Conservation (phyloP, 2,888 invertebrate species). For the Drosophila neonasuta region DNA sequence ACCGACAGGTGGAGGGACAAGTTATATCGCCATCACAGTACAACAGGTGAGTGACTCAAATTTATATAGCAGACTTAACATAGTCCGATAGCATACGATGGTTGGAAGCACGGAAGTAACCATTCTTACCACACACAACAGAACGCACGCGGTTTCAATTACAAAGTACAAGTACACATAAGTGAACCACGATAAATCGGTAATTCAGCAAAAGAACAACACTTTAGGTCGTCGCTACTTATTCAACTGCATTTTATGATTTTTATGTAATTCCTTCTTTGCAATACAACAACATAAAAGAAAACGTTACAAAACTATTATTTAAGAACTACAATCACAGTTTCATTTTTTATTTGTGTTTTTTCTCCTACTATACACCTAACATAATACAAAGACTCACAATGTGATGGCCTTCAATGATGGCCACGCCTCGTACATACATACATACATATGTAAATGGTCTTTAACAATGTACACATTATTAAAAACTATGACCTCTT, state of each 20-base stretch:
- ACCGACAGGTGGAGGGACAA: slow-evolving; percentile 88
- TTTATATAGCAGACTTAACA: slow-evolving; percentile 12
- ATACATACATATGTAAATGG: slow-evolving; percentile 68
- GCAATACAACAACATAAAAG: slow-evolving; percentile 20
- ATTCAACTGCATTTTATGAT: slow-evolving; percentile 60
- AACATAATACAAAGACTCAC: slow-evolving; percentile 32
- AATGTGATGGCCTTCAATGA: slow-evolving; percentile 28
- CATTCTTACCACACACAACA: slow-evolving; percentile 36
- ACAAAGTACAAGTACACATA: slow-evolving; percentile 39
- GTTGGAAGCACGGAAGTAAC: slow-evolving; percentile 42
- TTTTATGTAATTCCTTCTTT: slow-evolving; percentile 47
- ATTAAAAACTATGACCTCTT: slow-evolving; percentile 23
- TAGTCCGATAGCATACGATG: slow-evolving; percentile 28
- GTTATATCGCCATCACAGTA: slow-evolving; percentile 87
- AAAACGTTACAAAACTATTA: slow-evolving; percentile 24
- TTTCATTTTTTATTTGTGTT: slow-evolving; percentile 26
- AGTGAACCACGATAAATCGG: slow-evolving; percentile 53
- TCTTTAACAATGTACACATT: slow-evolving; percentile 46
- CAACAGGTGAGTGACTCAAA: slow-evolving; percentile 83
- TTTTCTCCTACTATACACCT: slow-evolving; percentile 20
- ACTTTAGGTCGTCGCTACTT: slow-evolving; percentile 57
- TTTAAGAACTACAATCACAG: slow-evolving; percentile 44
- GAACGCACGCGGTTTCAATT: slow-evolving; percentile 60
- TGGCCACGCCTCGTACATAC: slow-evolving; percentile 38
- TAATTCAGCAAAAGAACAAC: slow-evolving; percentile 44